Percentiles rank a stretch among this genome's conserved stretches.
phyloP scores from a whole-genome alignment of 2,797 vertebrate genomes.

The Catharus ustulatus region DNA sequence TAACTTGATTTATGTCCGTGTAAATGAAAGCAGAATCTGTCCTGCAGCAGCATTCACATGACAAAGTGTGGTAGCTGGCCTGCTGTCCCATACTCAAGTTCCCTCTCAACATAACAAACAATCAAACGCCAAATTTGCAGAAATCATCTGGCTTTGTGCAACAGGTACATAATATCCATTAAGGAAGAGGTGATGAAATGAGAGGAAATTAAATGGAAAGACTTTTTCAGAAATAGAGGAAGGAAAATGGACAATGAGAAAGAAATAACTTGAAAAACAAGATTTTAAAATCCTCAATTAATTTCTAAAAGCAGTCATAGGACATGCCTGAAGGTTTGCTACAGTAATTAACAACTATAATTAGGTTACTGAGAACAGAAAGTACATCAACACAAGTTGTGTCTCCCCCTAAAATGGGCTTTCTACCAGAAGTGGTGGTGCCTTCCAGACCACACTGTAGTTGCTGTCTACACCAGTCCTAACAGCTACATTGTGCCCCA shows the following conservation, averaged over 20 bases:
- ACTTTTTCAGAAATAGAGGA: neutral
- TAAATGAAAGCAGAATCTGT: neutral
- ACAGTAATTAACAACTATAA: neutral
- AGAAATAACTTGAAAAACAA: neutral
- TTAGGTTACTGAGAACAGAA: neutral
- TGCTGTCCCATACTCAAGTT: fast-evolving
- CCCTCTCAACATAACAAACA: neutral
- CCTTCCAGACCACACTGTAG: neutral
- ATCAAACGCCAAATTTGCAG: fast-evolving
- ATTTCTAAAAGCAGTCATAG: neutral
- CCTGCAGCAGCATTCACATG: neutral
- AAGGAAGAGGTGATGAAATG: neutral
- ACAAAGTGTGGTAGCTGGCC: neutral
- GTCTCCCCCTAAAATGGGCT: neutral
- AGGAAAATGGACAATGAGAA: neutral
- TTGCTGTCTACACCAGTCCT: fast-evolving
- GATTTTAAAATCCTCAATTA: neutral
- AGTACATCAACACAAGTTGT: neutral
- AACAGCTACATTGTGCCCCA: neutral
- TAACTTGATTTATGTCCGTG: neutral
- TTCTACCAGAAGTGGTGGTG: neutral
- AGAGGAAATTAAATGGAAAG: neutral
- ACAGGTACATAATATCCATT: neutral
- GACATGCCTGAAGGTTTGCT: neutral
- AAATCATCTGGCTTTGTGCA: neutral